Evolutionary conservation across 2,888 invertebrate species (phyloP).

Genomic region (Lottia scabra): DNA sequence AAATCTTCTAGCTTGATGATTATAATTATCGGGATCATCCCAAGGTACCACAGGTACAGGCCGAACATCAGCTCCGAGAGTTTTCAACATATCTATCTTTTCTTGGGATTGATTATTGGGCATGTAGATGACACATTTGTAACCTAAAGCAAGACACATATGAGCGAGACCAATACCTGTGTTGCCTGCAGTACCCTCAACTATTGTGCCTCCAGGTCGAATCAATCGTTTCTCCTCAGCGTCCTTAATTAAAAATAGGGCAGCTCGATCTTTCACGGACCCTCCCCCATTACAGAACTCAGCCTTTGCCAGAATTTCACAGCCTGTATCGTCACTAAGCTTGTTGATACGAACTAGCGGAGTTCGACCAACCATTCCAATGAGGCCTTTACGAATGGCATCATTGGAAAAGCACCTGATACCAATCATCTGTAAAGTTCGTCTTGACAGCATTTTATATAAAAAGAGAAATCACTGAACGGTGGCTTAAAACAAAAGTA

Average conservation of each 20-base stretch:
- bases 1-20: slow-evolving; percentile 65
- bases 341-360: slow-evolving; percentile 63
- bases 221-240: slow-evolving; percentile 61
- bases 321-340: slow-evolving; percentile 66
- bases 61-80: slow-evolving; percentile 65
- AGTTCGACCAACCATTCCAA: slow-evolving; percentile 66
- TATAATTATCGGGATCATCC: slow-evolving; percentile 66
- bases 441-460: no score
- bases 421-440: background rate
- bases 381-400: slow-evolving; percentile 55
- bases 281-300: slow-evolving; percentile 70
- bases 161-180: slow-evolving; percentile 70
- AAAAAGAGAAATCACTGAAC: no score
- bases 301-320: slow-evolving; percentile 68
- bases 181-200: slow-evolving; percentile 69
- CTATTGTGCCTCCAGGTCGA: slow-evolving; percentile 65
- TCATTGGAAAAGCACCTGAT: slow-evolving; percentile 32
- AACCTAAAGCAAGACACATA: slow-evolving; percentile 66
- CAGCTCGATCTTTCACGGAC: slow-evolving; percentile 69
- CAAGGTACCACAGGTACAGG: slow-evolving; percentile 66
- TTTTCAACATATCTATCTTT: slow-evolving; percentile 63
- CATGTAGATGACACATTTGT: slow-evolving; percentile 69
- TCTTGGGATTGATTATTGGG: slow-evolving; percentile 68
- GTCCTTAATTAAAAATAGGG: slow-evolving; percentile 65
- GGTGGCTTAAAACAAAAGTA: no score